Conservation (phyloP, 2,888 invertebrate genomes). For the Anthophora plumipes region DNA sequence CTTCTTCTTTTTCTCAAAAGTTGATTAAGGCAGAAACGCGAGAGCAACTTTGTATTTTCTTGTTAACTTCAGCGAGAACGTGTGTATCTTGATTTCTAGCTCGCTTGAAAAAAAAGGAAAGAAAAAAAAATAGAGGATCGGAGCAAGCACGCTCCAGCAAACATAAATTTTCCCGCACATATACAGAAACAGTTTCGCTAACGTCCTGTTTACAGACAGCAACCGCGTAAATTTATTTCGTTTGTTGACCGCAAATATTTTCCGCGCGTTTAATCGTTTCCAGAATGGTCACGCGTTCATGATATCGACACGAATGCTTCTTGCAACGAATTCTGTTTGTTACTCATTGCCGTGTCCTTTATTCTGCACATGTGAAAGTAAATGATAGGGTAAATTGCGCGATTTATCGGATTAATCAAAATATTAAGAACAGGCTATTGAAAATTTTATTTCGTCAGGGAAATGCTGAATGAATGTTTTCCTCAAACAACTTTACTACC, state of each 20-base stretch:
- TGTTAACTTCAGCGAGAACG: not conserved
- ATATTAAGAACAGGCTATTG: not conserved
- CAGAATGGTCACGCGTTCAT: not conserved
- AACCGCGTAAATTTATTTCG: constrained; percentile 33
- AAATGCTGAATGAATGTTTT: no score
- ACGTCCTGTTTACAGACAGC: constrained; percentile 24
- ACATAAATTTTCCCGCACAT: constrained; percentile 4
- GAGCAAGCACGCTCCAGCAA: not conserved
- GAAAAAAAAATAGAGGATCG: constrained; percentile 7
- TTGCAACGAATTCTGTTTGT: not conserved
- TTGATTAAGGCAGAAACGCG: not conserved
- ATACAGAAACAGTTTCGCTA: constrained; percentile 19
- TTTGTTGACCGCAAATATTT: constrained; percentile 29
- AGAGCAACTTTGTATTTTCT: no score
- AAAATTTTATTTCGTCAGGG: not conserved
- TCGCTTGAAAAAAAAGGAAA: no score
- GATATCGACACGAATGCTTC: not conserved
- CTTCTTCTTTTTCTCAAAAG: no score
- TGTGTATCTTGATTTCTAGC: not conserved
- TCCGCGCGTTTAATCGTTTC: constrained; percentile 28
- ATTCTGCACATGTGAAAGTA: not conserved
- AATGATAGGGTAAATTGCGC: not conserved
- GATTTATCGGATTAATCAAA: not conserved
- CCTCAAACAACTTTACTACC: no score
- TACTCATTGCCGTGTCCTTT: not conserved